phyloP scores from a whole-genome alignment of 1,140 invertebrate genomes.

The Antheraea pernyi region DNA sequence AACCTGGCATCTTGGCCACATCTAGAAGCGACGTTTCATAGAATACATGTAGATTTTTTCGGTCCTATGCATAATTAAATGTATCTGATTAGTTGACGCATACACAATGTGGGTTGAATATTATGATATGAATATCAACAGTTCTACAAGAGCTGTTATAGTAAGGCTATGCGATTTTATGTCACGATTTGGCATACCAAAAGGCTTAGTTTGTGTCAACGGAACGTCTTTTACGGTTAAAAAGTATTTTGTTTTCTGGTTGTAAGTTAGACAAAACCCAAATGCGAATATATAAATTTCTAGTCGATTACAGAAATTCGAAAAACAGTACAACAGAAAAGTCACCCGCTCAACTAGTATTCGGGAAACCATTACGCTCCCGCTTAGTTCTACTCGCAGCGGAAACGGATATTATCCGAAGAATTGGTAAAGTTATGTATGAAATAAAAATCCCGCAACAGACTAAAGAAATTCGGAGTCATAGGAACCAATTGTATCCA shows the following conservation, averaged over 20 bases:
- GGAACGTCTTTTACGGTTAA: constrained; percentile 33
- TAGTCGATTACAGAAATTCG: constrained; percentile 3
- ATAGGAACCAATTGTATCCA: too few species aligned
- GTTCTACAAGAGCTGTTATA: constrained; percentile 14
- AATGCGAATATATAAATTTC: background rate
- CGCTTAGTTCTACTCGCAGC: background rate
- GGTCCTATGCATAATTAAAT: constrained; percentile 15
- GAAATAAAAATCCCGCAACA: too few species aligned
- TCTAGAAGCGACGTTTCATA: too few species aligned
- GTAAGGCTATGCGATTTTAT: too few species aligned
- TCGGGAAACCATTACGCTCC: background rate
- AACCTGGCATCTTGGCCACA: too few species aligned
- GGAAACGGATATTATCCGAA: too few species aligned
- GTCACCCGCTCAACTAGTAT: background rate
- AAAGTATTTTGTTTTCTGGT: background rate
- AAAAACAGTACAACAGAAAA: too few species aligned
- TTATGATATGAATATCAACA: constrained; percentile 16
- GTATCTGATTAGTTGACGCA: constrained; percentile 29
- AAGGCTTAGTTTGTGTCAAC: constrained; percentile 35
- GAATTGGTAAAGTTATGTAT: too few species aligned
- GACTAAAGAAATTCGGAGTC: too few species aligned
- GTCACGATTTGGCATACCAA: too few species aligned
- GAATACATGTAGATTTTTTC: constrained; percentile 32
- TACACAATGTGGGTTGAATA: constrained; percentile 31
- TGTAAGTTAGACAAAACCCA: background rate